Percentiles rank a stretch among this genome's conserved stretches.
phyloP scores from a whole-genome alignment of 1,140 invertebrate species.

The Bombus waltoni region DNA sequence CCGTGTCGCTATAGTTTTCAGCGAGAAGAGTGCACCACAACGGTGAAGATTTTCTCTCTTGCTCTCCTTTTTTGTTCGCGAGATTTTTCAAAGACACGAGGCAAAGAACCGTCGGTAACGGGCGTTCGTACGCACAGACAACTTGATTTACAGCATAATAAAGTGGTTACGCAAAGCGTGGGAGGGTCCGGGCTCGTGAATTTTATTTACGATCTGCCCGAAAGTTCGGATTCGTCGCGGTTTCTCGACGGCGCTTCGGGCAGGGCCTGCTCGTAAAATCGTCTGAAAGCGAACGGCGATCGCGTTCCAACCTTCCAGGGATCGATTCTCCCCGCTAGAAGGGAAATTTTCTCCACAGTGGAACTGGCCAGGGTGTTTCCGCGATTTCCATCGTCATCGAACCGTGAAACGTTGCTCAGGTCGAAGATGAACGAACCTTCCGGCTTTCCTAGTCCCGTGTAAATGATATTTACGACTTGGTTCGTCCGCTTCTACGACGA shows the following conservation, averaged over 20 bases:
- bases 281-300: neutral
- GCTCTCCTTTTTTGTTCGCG: neutral
- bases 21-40: too few relatives aligned
- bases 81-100: slow-evolving; percentile 26
- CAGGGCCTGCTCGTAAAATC: slow-evolving; percentile 30
- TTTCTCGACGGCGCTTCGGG: slow-evolving; percentile 34
- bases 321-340: neutral
- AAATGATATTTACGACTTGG: slow-evolving; percentile 48
- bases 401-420: slow-evolving; percentile 30
- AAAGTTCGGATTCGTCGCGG: slow-evolving; percentile 71
- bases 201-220: slow-evolving; percentile 71
- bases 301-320: neutral
- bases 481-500: slow-evolving; percentile 3
- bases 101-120: slow-evolving; percentile 3
- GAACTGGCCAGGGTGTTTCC: neutral
- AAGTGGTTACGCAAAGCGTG: slow-evolving; percentile 71
- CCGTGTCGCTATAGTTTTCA: slow-evolving; percentile 4
- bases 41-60: neutral
- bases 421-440: neutral
- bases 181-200: slow-evolving; percentile 52
- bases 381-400: slow-evolving; percentile 11
- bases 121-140: neutral
- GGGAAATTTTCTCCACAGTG: neutral
- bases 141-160: slow-evolving; percentile 74
- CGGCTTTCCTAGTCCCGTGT: neutral